Evolutionary conservation across 2,113 vertebrate genomes (phyloP), one percentile per base, ranked within the genome.

Genomic region (Mola mola): DNA sequence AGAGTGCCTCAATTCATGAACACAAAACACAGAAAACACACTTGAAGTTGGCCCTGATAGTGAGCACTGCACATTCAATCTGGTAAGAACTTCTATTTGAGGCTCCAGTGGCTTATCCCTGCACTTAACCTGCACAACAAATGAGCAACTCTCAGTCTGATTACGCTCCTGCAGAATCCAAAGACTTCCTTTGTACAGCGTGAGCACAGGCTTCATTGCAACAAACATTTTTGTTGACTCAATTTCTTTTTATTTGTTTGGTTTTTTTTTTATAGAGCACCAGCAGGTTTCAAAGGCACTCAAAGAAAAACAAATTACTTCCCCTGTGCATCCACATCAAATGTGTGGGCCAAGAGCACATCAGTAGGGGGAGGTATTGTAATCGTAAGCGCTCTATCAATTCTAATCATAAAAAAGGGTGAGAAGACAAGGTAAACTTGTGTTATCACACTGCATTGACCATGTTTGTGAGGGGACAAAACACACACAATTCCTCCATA

Each of bases 251-350:
- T n/a, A n/a, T n/a, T n/a, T n/a, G n/a, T n/a, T n/a, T n/a, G n/a
- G n/a, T 19, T 26, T 49, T 60, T 51, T 43, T 41, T 51, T 59
- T 58, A 76, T 63, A 66, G 33, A 63, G 44, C 8, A 49, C 12
- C 16, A 36, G 34, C 22, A 15, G 16, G 40, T 8, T 24, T 66
- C 67, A 48, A 62, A 46, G 41, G 53, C 46, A 5, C 61, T 71
- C 50, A 59, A 75, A 77, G 59, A 61, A 70, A 61, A 61, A 71
- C 29, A 69, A 79, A 73, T 68, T 65, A 61, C n/a, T 40, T n/a
- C 34, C 33, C 5, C 16, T 16, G 31, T 24, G 34, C 6, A 29
- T 9, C 6, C 28, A 29, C 28, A 29, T 29, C 28, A 29, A 9
- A 29, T 9, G 28, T 78, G 72, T 75, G 41, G 37, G 56, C 48